Conservation (phyloP, 1,140 invertebrate species). For the Drosophila pandora region DNA sequence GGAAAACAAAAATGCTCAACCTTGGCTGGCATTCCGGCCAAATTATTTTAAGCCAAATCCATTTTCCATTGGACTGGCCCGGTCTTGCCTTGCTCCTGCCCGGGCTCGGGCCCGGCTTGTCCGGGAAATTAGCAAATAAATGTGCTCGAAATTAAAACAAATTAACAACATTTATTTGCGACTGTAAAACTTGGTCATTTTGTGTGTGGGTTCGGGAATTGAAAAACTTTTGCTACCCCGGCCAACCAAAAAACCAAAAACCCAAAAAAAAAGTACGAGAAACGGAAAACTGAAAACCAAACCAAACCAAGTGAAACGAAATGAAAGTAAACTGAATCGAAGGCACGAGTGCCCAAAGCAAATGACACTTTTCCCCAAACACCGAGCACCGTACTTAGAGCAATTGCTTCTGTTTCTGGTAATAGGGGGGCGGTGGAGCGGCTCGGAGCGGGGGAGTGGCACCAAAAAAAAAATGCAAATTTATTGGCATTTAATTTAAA, state of each 20-base stretch:
- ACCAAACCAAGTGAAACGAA: constrained; percentile 36
- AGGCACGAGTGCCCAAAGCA: constrained; percentile 58
- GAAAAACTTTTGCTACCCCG: constrained; percentile 62
- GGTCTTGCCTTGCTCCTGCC: neutral
- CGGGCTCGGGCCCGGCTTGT: constrained; percentile 23
- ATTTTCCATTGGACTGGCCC: constrained; percentile 34
- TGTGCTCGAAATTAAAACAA: constrained; percentile 72
- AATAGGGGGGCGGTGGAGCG: neutral
- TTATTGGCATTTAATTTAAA: constrained; percentile 79
- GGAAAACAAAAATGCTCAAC: constrained; percentile 36
- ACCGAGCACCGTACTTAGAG: constrained; percentile 34
- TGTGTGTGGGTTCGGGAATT: constrained; percentile 58
- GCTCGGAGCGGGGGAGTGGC: constrained; percentile 7
- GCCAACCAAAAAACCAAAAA: constrained; percentile 5
- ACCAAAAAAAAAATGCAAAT: constrained; percentile 66
- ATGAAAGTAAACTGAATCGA: constrained; percentile 60
- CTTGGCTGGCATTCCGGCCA: constrained; percentile 7
- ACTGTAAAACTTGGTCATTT: constrained; percentile 72
- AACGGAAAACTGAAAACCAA: constrained; percentile 3
- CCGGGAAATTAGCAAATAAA: constrained; percentile 62
- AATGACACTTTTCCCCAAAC: constrained; percentile 61
- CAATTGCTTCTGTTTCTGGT: constrained; percentile 25
- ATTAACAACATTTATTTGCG: constrained; percentile 79
- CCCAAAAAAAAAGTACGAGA: no score
- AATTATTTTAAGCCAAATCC: constrained; percentile 41